These are phyloP conservation scores for Cynaeus angustus DNA, from an alignment of 2,888 invertebrate genomes.

Conservation along the genomic window DNA sequence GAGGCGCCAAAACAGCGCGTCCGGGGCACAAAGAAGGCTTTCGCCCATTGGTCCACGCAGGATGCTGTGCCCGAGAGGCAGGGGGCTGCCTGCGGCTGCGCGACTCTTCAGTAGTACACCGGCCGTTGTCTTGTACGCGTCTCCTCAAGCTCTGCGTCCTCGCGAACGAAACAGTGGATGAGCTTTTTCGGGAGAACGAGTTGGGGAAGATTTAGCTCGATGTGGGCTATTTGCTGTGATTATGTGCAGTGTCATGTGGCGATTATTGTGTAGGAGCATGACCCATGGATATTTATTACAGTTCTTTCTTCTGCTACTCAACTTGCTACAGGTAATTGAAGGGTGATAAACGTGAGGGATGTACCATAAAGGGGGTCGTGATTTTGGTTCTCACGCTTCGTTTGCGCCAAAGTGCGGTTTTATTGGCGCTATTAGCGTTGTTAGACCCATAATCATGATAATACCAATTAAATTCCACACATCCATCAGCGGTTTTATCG, in stretches of 20 bases:
- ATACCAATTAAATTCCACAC: constrained; percentile 34
- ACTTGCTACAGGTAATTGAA: constrained; percentile 71
- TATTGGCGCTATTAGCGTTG: constrained; percentile 4
- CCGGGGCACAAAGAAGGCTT: constrained; percentile 61
- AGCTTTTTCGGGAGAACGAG: constrained; percentile 26
- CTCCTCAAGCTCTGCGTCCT: constrained; percentile 13
- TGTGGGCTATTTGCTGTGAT: constrained; percentile 64
- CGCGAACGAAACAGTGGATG: constrained; percentile 24
- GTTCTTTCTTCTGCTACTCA: constrained; percentile 71
- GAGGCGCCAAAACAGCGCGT: constrained; percentile 58
- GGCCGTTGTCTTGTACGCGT: constrained; percentile 60
- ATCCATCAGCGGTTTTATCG: constrained; percentile 28
- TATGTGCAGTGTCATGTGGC: constrained; percentile 74
- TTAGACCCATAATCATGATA: constrained; percentile 12
- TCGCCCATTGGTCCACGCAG: constrained; percentile 67
- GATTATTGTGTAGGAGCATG: constrained; percentile 73
- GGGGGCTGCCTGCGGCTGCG: constrained; percentile 68
- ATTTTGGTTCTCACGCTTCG: constrained; percentile 19
- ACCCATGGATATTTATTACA: constrained; percentile 74
- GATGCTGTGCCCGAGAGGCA: constrained; percentile 68
- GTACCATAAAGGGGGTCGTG: not conserved
- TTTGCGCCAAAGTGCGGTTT: not conserved
- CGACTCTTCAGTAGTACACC: constrained; percentile 69
- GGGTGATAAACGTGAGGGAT: too few species aligned
- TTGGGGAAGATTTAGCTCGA: constrained; percentile 44